Percentiles rank a stretch among this genome's conserved stretches.
Evolutionary conservation across 2,797 vertebrate genomes (phyloP).

Genomic region (Clarias laeviceps): DNA sequence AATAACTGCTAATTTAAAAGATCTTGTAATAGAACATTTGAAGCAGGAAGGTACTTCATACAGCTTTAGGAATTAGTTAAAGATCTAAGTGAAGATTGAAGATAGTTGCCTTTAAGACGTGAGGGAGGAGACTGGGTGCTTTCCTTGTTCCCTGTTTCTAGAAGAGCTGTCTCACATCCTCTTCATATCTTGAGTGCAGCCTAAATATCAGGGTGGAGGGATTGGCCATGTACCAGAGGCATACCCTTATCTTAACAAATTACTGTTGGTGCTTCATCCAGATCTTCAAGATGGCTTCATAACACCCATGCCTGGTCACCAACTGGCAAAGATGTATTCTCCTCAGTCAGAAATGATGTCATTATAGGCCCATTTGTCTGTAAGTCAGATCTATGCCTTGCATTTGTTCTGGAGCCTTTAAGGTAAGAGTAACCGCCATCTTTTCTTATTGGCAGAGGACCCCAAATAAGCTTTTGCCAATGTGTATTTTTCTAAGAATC

Average conservation of each 20-base stretch:
- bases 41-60: no score
- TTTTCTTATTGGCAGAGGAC: not conserved
- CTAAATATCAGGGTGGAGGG: no score
- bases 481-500: constrained; percentile 10
- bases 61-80: no score
- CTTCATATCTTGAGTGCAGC: no score
- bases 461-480: not conserved
- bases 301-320: not conserved
- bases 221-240: not conserved
- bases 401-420: not conserved
- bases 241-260: not conserved
- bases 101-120: no score
- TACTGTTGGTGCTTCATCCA: not conserved
- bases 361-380: not conserved
- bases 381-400: not conserved
- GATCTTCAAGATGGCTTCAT: not conserved
- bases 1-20: no score
- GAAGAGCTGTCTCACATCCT: no score
- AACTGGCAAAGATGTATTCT: not conserved
- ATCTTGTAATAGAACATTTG: no score
- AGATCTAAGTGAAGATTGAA: no score
- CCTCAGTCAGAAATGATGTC: not conserved
- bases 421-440: not conserved
- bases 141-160: no score
- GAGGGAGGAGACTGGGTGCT: no score